These are phyloP conservation scores for Exaiptasia diaphana DNA, from an alignment of 64 coral and sea anemone genomes.

Conservation along the genomic window DNA sequence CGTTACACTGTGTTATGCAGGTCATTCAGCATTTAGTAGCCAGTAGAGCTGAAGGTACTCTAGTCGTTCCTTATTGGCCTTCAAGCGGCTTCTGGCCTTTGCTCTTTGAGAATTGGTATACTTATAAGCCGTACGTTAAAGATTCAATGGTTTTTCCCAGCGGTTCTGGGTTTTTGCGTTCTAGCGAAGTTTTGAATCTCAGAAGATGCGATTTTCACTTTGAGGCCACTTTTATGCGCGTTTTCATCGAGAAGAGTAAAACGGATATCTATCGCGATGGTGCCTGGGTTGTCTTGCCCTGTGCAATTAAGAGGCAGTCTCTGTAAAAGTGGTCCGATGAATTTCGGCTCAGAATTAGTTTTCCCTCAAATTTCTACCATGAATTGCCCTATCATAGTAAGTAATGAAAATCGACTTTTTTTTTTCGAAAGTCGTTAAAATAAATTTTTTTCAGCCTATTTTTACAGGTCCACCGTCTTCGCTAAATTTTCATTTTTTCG, in stretches of 20 bases:
- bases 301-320: too few relatives aligned
- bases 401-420: too few relatives aligned
- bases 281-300: conserved; percentile 6
- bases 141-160: neutral
- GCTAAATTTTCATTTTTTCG: too few relatives aligned
- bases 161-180: conserved; percentile 30
- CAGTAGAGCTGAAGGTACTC: neutral
- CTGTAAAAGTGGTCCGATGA: too few relatives aligned
- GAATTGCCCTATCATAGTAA: too few relatives aligned
- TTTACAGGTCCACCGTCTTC: too few relatives aligned
- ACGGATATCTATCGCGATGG: conserved; percentile 24
- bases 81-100: neutral
- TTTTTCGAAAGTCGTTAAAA: too few relatives aligned
- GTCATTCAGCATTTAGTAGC: neutral
- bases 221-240: neutral
- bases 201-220: conserved; percentile 11
- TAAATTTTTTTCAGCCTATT: too few relatives aligned
- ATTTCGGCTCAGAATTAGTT: too few relatives aligned
- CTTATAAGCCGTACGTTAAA: neutral
- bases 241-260: conserved; percentile 30
- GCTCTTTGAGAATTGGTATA: neutral
- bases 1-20: neutral
- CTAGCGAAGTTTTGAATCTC: conserved; percentile 12
- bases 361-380: too few relatives aligned
- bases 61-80: conserved; percentile 27